These are phyloP conservation scores for Thereuonema tuberculata DNA, from an alignment of 1,140 invertebrate genomes.

Conservation along the genomic window DNA sequence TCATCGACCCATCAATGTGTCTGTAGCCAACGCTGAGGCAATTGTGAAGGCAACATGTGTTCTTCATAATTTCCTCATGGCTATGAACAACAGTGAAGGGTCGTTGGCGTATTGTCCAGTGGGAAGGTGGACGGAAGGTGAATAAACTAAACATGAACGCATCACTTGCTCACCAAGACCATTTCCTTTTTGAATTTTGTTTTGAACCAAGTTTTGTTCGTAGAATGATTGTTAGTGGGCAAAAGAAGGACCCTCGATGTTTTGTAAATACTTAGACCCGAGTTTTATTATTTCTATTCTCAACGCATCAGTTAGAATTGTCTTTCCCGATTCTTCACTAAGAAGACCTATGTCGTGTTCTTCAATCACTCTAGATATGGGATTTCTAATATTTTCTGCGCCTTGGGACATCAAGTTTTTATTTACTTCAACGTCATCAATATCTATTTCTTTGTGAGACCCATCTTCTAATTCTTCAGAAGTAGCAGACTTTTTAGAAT, in stretches of 20 bases:
- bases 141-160: not conserved
- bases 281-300: not conserved
- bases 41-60: too few relatives aligned
- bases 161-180: not conserved
- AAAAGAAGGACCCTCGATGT: not conserved
- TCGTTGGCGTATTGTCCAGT: too few relatives aligned
- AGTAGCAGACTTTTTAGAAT: too few relatives aligned
- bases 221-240: not conserved
- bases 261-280: not conserved
- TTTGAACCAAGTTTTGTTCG: not conserved
- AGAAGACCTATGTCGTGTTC: not conserved
- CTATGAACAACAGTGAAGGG: too few relatives aligned
- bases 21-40: too few relatives aligned
- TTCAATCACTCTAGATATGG: not conserved
- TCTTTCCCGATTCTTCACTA: not conserved
- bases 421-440: not conserved
- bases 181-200: not conserved
- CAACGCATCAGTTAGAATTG: not conserved
- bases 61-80: too few relatives aligned
- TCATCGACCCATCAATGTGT: too few relatives aligned
- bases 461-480: too few relatives aligned
- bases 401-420: not conserved
- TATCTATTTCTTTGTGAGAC: not conserved
- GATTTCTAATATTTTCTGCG: not conserved
- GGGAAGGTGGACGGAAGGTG: too few relatives aligned